Conservation (phyloP, 53 echinoderm and acorn worm species). For the Astropecten irregularis region DNA sequence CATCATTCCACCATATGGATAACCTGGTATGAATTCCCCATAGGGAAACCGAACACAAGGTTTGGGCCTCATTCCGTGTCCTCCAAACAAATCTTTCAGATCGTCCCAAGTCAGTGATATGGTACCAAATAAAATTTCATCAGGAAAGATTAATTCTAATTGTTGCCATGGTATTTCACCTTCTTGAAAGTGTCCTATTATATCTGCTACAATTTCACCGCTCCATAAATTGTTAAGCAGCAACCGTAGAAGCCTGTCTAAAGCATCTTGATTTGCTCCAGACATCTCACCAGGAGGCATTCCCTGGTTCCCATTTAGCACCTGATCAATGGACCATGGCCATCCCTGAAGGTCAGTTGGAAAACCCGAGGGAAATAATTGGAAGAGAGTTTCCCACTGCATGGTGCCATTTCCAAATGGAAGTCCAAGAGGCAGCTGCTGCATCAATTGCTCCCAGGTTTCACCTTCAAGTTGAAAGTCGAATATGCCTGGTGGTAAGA, state of each 20-base stretch:
- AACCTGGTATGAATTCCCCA: not conserved
- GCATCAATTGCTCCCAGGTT: constrained; percentile 18
- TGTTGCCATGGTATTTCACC: constrained; percentile 15
- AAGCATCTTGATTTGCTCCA: not conserved
- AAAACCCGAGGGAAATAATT: constrained; percentile 6
- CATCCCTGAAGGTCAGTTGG: not conserved
- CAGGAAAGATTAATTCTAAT: not conserved
- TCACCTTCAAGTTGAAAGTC: not conserved
- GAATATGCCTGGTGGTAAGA: constrained; percentile 1
- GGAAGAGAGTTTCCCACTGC: constrained; percentile 3
- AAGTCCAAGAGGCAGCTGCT: not conserved
- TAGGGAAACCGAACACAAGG: not conserved
- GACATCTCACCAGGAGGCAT: not conserved
- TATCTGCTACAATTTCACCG: constrained; percentile 1
- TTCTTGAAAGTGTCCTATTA: constrained; percentile 8
- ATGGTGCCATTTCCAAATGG: not conserved
- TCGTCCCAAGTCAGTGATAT: not conserved
- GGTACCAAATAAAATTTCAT: constrained; percentile 4
- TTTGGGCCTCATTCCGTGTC: not conserved
- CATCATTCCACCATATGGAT: not conserved
- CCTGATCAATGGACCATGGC: constrained; percentile 10
- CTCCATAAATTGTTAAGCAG: constrained; percentile 19
- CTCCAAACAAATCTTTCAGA: not conserved
- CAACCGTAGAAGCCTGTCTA: not conserved
- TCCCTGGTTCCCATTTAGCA: not conserved